Conservation (phyloP, 2,888 invertebrate species). For the Erebia ligea region DNA sequence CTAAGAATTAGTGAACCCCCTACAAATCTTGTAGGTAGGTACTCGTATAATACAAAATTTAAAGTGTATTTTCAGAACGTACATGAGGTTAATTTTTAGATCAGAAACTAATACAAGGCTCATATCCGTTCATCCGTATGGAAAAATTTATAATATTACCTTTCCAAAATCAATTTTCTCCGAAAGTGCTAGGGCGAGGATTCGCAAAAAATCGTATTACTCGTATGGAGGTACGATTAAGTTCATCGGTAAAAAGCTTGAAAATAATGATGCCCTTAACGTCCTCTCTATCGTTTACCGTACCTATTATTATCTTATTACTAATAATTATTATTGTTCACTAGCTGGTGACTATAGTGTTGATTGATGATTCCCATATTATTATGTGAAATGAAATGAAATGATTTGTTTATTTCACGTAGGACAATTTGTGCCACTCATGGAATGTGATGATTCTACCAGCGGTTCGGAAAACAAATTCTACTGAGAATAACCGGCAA, state of each 20-base stretch:
- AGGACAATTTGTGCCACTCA: too few relatives aligned
- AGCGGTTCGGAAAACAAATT: too few relatives aligned
- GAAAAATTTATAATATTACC: slow-evolving; percentile 73
- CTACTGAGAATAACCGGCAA: too few relatives aligned
- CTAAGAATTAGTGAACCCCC: too few relatives aligned
- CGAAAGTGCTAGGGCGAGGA: slow-evolving; percentile 62
- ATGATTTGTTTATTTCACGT: too few relatives aligned
- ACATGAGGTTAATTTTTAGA: slow-evolving; percentile 39
- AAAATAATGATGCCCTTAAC: background rate
- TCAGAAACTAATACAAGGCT: slow-evolving; percentile 49
- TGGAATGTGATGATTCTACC: too few relatives aligned
- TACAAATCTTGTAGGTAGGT: too few relatives aligned
- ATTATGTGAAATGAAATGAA: too few relatives aligned
- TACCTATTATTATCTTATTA: background rate
- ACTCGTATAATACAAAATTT: background rate
- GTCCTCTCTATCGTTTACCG: background rate
- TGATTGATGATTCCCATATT: too few relatives aligned
- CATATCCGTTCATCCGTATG: slow-evolving; percentile 54
- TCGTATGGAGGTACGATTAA: background rate
- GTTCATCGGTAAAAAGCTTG: background rate
- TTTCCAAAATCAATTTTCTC: slow-evolving; percentile 72
- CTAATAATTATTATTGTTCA: too few relatives aligned
- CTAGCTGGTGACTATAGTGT: too few relatives aligned
- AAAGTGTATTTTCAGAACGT: background rate
- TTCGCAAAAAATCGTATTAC: slow-evolving; percentile 12